phyloP scores from a whole-genome alignment of 2,113 vertebrate species.

The Atherinomorus stipes region DNA sequence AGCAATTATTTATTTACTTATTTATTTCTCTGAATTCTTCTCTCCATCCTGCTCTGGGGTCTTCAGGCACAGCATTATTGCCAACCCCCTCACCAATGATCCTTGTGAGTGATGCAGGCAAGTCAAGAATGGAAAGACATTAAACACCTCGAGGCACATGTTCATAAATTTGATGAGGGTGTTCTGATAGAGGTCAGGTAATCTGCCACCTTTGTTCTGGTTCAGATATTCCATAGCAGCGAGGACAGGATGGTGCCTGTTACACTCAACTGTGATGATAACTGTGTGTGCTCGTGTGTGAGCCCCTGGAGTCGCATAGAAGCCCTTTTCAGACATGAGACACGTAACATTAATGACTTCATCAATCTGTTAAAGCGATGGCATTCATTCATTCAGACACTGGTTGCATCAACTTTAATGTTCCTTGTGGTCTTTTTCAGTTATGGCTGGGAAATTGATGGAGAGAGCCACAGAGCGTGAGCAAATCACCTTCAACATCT shows the following conservation, averaged over 20 bases:
- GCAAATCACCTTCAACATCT: too few species aligned
- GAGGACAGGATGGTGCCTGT: neutral
- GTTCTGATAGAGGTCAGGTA: slow-evolving; percentile 23
- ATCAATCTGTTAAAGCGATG: neutral
- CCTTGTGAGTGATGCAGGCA: neutral
- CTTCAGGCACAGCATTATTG: slow-evolving; percentile 7
- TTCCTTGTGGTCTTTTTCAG: neutral
- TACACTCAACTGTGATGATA: neutral
- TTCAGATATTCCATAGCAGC: slow-evolving; percentile 23
- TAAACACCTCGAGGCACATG: slow-evolving; percentile 18
- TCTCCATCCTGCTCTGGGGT: neutral
- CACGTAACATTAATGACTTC: neutral
- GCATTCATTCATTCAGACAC: neutral
- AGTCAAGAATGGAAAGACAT: slow-evolving; percentile 19
- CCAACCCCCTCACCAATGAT: neutral
- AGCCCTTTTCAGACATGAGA: neutral
- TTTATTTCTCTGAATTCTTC: neutral
- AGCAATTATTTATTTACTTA: too few species aligned
- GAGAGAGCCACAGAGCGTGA: too few species aligned
- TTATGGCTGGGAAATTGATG: neutral
- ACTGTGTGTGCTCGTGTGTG: neutral
- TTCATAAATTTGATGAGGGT: neutral
- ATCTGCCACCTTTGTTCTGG: slow-evolving; percentile 21
- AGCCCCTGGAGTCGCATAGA: neutral
- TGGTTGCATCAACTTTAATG: neutral